Base-by-base conservation (phyloP, 2,797 vertebrate genomes). In the Danio tinwini region DNA sequence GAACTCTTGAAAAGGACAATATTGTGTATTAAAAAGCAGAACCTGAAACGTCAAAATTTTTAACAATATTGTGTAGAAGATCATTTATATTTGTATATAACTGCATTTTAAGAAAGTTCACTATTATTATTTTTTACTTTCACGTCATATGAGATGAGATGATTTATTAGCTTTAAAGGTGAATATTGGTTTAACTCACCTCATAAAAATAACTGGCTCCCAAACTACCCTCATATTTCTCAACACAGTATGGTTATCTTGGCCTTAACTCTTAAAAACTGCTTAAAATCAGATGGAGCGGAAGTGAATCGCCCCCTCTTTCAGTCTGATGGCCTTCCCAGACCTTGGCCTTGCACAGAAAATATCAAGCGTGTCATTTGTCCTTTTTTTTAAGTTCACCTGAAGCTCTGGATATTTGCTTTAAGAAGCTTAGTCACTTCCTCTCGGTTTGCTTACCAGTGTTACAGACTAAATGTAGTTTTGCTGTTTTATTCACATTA, bases 351-450 rank as follows among this genome's bases (percentile, higher is more conserved):
- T 47, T 29, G 65, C 76, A 80, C 39, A 55, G 65, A 83, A 67
- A 82, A 75, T 69, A 78, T 81, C 78, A 82, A 82, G 67, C 44
- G 71, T 59, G 39, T 19, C 67, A 5, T 83, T 71, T 70, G 68
- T 56, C 53, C 29, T 29, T n/a, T n/a, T n/a, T 21, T 67, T 40
- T 77, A 39, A 70, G 47, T 53, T 79, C 69, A 69, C 71, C 49
- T 77, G 76, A 64, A 72, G 7, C 50, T 50, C 45, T 40, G 55
- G 55, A 61, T 44, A 19, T 16, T 37, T 49, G 21, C 7, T 59
- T 42, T 52, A 13, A 59, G 29, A 1, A 7, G 8, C 11, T 56
- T 21, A 65, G 65, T 55, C 45, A 61, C 76, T 56, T 78, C 47
- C 42, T n/a, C 11, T 42, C 17, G 10, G 16, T 70, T 13, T 1